These are phyloP conservation scores for Serranus cabrilla DNA, from an alignment of 2,797 vertebrate genomes.

Conservation along the genomic window DNA sequence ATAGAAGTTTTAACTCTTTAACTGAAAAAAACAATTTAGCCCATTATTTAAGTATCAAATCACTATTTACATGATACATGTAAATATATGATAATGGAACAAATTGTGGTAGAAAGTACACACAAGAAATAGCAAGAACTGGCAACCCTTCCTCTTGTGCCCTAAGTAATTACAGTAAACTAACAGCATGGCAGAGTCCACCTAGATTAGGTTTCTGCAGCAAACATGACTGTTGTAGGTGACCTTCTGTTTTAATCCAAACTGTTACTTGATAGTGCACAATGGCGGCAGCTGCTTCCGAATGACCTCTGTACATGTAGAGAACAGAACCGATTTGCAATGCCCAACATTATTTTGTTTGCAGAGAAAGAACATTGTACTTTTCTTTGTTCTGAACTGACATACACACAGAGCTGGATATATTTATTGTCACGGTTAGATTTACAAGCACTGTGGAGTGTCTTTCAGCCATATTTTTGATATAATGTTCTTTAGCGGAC, in stretches of 20 bases:
- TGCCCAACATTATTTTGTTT: neutral
- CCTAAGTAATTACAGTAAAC: constrained; percentile 15
- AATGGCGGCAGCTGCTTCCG: constrained; percentile 38
- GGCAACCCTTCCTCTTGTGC: constrained; percentile 5
- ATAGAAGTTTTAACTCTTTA: too few relatives aligned
- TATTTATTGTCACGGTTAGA: constrained; percentile 20
- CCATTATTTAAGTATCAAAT: neutral
- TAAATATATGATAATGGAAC: constrained; percentile 10
- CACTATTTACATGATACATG: too few relatives aligned
- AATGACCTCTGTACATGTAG: constrained; percentile 17
- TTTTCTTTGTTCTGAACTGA: constrained; percentile 10
- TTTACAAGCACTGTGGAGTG: neutral
- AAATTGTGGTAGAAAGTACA: constrained; percentile 5
- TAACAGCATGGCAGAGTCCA: neutral
- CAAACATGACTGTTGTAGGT: constrained; percentile 12
- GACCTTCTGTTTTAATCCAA: constrained; percentile 58
- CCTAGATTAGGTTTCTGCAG: constrained; percentile 22
- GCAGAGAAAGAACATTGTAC: constrained; percentile 10
- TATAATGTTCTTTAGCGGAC: constrained; percentile 7
- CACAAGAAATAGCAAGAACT: constrained; percentile 2
- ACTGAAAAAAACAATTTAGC: neutral
- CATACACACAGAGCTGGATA: constrained; percentile 20
- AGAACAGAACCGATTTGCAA: neutral
- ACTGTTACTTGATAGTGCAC: constrained; percentile 41
- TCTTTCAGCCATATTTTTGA: constrained; percentile 41